Evolutionary conservation across 2,888 invertebrate species (phyloP).

Genomic region (Cosmorhoe ocellata): DNA sequence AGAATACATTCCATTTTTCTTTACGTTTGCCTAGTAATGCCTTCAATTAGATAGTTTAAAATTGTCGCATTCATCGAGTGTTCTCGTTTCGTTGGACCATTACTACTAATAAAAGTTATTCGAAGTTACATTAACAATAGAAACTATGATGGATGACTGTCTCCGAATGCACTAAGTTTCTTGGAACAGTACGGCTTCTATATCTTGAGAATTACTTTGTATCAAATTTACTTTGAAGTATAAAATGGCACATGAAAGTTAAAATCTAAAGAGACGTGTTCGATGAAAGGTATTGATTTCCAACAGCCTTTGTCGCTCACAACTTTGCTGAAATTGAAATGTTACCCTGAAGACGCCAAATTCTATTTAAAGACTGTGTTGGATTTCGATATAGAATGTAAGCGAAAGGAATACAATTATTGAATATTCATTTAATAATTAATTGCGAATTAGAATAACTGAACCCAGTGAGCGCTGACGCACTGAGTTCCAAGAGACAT

Average conservation of each 20-base stretch:
- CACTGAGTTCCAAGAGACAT: constrained; percentile 4
- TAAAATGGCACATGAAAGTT: no score
- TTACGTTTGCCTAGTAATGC: no score
- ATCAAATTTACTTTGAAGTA: no score
- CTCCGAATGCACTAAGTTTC: neutral
- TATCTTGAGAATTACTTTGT: no score
- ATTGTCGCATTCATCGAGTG: no score
- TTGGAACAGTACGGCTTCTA: neutral
- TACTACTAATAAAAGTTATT: no score
- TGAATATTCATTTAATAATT: constrained; percentile 17
- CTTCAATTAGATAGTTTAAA: no score
- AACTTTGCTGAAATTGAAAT: neutral
- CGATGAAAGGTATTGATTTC: no score
- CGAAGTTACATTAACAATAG: neutral
- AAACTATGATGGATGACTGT: constrained; percentile 1
- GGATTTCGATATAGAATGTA: neutral
- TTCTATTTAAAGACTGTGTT: constrained; percentile 8
- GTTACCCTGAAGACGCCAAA: constrained; percentile 1
- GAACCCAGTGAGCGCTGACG: constrained; percentile 4
- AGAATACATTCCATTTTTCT: no score
- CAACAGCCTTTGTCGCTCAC: no score
- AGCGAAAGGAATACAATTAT: constrained; percentile 1
- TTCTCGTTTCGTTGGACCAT: no score
- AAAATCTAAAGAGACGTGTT: no score
- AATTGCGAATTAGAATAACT: constrained; percentile 7